A percentile compares a stretch with the other conserved stretches of the same genome.
These are phyloP conservation scores for Epicauta chinensis DNA, from an alignment of 1,140 invertebrate species.

Conservation along the genomic window DNA sequence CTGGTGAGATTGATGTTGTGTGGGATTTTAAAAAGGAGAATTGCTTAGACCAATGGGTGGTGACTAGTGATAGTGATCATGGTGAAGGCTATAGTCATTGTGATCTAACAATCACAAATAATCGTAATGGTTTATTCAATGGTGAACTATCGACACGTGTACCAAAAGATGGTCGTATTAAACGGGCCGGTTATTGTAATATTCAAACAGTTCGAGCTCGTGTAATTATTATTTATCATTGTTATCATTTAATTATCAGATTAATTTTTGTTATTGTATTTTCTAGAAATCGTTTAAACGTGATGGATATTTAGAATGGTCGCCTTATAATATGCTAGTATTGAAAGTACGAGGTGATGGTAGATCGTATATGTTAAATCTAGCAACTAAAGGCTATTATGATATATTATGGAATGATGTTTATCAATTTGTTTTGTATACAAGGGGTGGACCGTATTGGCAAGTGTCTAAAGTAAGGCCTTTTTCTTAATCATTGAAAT, in stretches of 20 bases:
- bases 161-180: constrained; percentile 73
- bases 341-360: constrained; percentile 88
- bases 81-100: constrained; percentile 72
- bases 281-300: constrained; percentile 79
- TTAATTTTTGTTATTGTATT: constrained; percentile 43
- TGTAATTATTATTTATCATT: constrained; percentile 43
- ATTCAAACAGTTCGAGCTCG: constrained; percentile 57
- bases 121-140: constrained; percentile 69
- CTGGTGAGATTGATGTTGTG: constrained; percentile 60
- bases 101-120: constrained; percentile 53
- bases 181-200: constrained; percentile 71
- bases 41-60: constrained; percentile 64
- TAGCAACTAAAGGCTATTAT: constrained; percentile 61
- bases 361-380: constrained; percentile 73
- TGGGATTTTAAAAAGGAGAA: constrained; percentile 61
- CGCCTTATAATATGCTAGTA: constrained; percentile 72
- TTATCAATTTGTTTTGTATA: constrained; percentile 77
- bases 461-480: constrained; percentile 78
- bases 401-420: constrained; percentile 82
- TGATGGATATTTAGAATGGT: constrained; percentile 64
- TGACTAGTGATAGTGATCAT: constrained; percentile 72
- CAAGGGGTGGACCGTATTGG: constrained; percentile 95
- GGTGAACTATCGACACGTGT: constrained; percentile 55
- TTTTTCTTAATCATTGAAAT: too few relatives aligned
- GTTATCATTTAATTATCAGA: constrained; percentile 2